These are phyloP conservation scores for Micrastur ruficollis DNA, from an alignment of 2,797 vertebrate genomes.

Conservation along the genomic window DNA sequence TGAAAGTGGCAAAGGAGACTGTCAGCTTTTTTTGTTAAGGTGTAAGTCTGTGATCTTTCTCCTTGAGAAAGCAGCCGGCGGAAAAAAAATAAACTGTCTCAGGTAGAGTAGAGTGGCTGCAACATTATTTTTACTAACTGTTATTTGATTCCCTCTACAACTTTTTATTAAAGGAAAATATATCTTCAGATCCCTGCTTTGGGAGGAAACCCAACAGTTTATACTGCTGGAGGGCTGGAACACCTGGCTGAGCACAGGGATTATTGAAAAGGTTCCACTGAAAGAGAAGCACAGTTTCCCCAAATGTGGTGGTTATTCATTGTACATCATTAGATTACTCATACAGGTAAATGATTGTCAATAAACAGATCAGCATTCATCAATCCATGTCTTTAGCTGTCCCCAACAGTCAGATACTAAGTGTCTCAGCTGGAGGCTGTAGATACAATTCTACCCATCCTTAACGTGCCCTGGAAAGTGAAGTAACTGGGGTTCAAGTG, in stretches of 20 bases:
- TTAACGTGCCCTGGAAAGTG: not conserved
- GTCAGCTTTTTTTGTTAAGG: not conserved
- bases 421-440: not conserved
- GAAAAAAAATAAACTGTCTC: not conserved
- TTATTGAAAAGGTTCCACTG: not conserved
- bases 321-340: not conserved
- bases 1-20: not conserved
- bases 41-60: not conserved
- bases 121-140: not conserved
- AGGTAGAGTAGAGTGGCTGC: not conserved
- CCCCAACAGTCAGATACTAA: not conserved
- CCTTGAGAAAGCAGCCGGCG: not conserved
- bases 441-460: not conserved
- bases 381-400: not conserved
- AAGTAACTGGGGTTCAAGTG: not conserved
- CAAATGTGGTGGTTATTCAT: not conserved
- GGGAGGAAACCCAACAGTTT: not conserved
- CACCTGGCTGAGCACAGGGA: fast-evolving
- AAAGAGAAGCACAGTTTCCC: not conserved
- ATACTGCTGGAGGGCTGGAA: not conserved
- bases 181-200: not conserved
- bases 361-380: not conserved
- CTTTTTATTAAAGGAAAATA: not conserved
- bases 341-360: not conserved
- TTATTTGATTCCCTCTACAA: not conserved